Conservation (phyloP, 2,113 vertebrate genomes). For the Daphoenositta chrysoptera region DNA sequence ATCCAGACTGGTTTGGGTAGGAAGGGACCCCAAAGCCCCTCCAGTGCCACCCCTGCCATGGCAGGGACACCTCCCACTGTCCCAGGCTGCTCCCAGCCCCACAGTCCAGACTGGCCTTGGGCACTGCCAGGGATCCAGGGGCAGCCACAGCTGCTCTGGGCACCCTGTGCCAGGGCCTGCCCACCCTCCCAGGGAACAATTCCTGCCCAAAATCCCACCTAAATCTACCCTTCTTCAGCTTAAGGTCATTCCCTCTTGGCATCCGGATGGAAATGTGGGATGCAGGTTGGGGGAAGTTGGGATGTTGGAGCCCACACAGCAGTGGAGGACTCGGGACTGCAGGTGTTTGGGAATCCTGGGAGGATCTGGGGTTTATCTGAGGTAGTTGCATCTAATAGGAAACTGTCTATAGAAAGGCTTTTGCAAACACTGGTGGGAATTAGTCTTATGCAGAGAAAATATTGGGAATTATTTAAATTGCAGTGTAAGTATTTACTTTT, state of each 20-base stretch:
- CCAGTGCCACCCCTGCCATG: not conserved
- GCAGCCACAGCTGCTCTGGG: not conserved
- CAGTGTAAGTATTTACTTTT: not conserved
- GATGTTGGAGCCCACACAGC: not conserved
- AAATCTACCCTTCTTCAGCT: not conserved
- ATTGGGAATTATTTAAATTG: not conserved
- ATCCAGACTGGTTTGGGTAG: not conserved
- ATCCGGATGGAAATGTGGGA: rapidly evolving
- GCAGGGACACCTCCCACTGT: not conserved
- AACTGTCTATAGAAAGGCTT: not conserved
- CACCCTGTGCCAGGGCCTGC: not conserved
- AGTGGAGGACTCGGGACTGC: rapidly evolving
- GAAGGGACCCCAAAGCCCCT: rapidly evolving
- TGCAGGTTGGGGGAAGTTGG: not conserved
- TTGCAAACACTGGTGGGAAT: not conserved
- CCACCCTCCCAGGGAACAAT: not conserved
- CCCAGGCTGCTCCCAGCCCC: not conserved
- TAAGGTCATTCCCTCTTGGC: not conserved
- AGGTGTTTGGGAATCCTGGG: not conserved
- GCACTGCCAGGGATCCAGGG: not conserved
- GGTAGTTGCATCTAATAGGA: not conserved
- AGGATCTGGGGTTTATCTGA: not conserved
- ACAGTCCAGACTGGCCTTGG: not conserved
- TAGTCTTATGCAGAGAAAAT: not conserved
- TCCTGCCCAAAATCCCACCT: not conserved